These are phyloP conservation scores for Drosophila eohydei DNA, from an alignment of 2,888 invertebrate species.

Conservation along the genomic window DNA sequence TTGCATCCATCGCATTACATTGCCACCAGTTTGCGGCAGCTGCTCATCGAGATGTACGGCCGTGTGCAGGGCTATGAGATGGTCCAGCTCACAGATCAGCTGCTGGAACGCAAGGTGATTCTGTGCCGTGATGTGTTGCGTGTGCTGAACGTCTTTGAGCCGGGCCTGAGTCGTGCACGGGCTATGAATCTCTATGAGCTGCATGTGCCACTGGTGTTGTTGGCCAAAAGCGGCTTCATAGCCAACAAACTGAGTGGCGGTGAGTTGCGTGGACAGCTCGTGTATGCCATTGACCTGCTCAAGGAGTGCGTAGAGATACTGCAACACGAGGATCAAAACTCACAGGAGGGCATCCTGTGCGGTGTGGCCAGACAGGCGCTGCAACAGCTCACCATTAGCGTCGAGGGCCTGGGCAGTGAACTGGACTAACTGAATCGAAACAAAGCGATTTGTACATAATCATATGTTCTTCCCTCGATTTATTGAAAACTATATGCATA, in stretches of 20 bases:
- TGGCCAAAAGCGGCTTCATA: conserved; percentile 89
- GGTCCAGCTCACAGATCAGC: conserved; percentile 89
- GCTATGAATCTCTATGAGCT: conserved; percentile 92
- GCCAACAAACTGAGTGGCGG: conserved; percentile 87
- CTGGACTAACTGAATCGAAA: conserved; percentile 40
- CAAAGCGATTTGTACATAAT: conserved; percentile 33
- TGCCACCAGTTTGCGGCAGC: conserved; percentile 88
- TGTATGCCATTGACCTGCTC: conserved; percentile 88
- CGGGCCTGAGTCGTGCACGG: conserved; percentile 91
- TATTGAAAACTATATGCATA: conserved; percentile 43
- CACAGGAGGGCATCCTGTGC: conserved; percentile 83
- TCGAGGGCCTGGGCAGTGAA: conserved; percentile 78
- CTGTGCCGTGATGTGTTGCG: conserved; percentile 89
- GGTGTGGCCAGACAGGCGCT: conserved; percentile 80
- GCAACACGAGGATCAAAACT: conserved; percentile 87
- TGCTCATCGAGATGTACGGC: conserved; percentile 92
- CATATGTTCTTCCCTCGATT: conserved; percentile 49
- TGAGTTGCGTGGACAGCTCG: conserved; percentile 87
- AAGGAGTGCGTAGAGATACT: conserved; percentile 89
- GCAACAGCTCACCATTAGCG: conserved; percentile 80
- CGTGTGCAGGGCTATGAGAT: conserved; percentile 89
- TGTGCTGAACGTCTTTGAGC: conserved; percentile 90
- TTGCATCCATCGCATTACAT: conserved; percentile 92
- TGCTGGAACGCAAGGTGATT: conserved; percentile 91
- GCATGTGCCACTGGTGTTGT: conserved; percentile 90